Conservation (phyloP, 1,140 invertebrate genomes). For the Daktulosphaira vitifoliae region DNA sequence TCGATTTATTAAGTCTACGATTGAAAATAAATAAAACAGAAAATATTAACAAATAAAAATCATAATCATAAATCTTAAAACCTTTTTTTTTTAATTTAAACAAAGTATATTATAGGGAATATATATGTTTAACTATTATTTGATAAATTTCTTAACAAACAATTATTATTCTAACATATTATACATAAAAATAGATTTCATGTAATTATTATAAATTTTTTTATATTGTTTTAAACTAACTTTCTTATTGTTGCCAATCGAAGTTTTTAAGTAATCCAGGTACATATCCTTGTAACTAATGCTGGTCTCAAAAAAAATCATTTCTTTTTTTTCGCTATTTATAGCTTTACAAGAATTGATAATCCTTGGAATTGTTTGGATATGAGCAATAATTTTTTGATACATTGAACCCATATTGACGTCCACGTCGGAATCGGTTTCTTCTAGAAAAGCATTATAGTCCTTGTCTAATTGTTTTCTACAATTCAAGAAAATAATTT, state of each 20-base stretch:
- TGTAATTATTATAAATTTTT: conserved; percentile 14
- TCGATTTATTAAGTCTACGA: too few relatives aligned
- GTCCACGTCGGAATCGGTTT: neutral
- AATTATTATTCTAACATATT: too few relatives aligned
- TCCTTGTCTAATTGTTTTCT: conserved; percentile 7
- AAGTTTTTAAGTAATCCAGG: neutral
- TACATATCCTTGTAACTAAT: neutral
- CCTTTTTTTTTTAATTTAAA: too few relatives aligned
- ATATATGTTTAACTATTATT: too few relatives aligned
- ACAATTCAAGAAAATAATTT: too few relatives aligned
- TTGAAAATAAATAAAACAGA: too few relatives aligned
- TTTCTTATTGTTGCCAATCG: neutral
- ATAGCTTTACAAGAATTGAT: neutral
- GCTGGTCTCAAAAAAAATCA: neutral
- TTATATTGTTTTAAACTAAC: conserved; percentile 3
- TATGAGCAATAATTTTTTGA: neutral
- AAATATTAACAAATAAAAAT: too few relatives aligned
- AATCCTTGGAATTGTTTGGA: neutral
- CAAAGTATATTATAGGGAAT: too few relatives aligned
- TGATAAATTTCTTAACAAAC: too few relatives aligned
- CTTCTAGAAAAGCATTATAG: neutral
- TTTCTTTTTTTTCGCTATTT: neutral
- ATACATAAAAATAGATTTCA: neutral
- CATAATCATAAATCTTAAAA: too few relatives aligned
- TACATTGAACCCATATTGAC: neutral